Conservation (phyloP, 2,797 vertebrate genomes). For the Cyclopterus lumpus region DNA sequence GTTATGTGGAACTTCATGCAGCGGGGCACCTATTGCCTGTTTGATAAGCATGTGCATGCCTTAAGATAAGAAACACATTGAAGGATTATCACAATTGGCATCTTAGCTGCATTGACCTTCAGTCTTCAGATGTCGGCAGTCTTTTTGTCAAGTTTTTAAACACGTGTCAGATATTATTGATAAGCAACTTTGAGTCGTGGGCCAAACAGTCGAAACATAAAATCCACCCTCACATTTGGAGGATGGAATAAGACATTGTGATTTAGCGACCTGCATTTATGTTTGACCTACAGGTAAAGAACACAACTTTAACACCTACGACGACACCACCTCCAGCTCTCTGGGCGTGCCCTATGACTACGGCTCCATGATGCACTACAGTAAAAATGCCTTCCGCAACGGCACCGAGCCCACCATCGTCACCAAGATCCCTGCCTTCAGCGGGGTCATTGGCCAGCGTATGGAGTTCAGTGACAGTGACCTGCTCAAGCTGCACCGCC, state of each 20-base stretch:
- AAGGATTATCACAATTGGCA: neutral
- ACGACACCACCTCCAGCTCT: conserved; percentile 85
- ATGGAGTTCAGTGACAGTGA: conserved; percentile 96
- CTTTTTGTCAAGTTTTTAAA: neutral
- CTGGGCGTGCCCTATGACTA: conserved; percentile 95
- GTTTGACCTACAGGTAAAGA: conserved; percentile 79
- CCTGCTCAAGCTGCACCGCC: conserved; percentile 87
- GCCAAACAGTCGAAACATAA: neutral
- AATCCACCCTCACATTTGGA: neutral
- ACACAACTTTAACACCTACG: conserved; percentile 89
- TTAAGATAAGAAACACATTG: conserved; percentile 2
- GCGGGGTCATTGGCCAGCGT: conserved; percentile 91
- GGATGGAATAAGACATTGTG: neutral
- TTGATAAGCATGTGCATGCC: neutral
- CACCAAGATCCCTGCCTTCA: conserved; percentile 90
- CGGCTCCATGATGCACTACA: conserved; percentile 96
- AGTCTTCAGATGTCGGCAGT: neutral
- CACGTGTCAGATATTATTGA: neutral
- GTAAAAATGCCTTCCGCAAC: conserved; percentile 88
- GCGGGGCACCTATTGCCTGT: conserved; percentile 13
- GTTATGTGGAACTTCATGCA: neutral
- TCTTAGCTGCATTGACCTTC: neutral
- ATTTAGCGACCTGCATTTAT: neutral
- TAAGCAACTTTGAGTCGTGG: conserved; percentile 19
- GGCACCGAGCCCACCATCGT: conserved; percentile 90